A percentile compares a stretch with the other conserved stretches of the same genome.
phyloP scores from a whole-genome alignment of 2,113 vertebrate species.

The Macroglossus sobrinus region DNA sequence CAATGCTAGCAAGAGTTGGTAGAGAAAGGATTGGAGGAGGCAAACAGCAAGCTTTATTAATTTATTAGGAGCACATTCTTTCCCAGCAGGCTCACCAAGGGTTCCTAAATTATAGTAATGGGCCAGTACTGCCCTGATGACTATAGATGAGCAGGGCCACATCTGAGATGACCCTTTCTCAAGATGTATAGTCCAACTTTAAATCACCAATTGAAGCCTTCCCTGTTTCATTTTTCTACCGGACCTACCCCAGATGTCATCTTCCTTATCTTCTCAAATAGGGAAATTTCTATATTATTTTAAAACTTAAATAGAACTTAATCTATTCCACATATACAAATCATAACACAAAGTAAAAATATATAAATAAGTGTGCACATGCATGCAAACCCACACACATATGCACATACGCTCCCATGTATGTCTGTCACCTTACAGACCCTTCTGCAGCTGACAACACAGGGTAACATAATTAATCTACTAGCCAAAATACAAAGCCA shows the following conservation, averaged over 20 bases:
- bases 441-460: not conserved
- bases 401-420: not conserved
- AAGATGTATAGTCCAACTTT: not conserved
- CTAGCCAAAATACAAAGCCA: not conserved
- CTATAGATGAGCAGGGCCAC: not conserved
- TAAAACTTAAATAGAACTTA: not conserved
- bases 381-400: not conserved
- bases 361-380: not conserved
- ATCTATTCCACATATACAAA: not conserved
- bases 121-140: not conserved
- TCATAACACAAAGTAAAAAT: not conserved
- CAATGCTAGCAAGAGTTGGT: not conserved
- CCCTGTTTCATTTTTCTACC: not conserved
- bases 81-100: not conserved
- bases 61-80: not conserved
- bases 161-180: not conserved
- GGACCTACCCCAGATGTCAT: not conserved
- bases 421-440: not conserved
- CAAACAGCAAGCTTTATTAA: not conserved
- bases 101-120: not conserved
- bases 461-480: not conserved
- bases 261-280: conserved; percentile 31
- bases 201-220: not conserved
- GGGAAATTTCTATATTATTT: not conserved
- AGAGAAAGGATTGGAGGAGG: not conserved